Percentiles rank a stretch among this genome's conserved stretches.
phyloP scores from a whole-genome alignment of 2,113 vertebrate genomes.

The Rhinopomastus cyanomelas region DNA sequence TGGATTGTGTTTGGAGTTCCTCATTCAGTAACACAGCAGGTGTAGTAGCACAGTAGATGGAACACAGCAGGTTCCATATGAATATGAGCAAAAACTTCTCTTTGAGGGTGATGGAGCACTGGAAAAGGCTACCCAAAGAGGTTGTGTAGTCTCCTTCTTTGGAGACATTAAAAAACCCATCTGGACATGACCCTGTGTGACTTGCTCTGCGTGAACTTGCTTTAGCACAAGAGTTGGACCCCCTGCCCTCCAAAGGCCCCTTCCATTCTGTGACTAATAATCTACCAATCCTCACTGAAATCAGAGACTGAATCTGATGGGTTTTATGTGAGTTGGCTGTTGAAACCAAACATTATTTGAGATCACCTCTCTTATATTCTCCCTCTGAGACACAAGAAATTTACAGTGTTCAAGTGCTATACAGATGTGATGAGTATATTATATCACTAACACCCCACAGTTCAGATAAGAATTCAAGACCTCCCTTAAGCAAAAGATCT shows the following conservation, averaged over 20 bases:
- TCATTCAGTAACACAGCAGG: no score
- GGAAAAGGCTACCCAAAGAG: no score
- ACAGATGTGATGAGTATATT: background rate
- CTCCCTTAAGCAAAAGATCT: background rate
- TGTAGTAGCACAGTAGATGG: background rate
- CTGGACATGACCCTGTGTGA: no score
- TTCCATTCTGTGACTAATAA: background rate
- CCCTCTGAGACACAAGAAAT: background rate
- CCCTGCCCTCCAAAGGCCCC: no score
- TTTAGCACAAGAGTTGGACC: no score
- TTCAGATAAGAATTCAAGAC: background rate
- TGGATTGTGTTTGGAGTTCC: background rate
- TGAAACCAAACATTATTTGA: background rate
- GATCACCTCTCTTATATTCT: background rate
- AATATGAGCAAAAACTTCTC: no score
- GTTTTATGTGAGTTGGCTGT: background rate
- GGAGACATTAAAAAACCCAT: no score
- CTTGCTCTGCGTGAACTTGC: no score
- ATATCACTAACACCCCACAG: background rate
- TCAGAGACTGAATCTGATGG: background rate
- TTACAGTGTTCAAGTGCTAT: background rate
- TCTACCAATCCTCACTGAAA: background rate
- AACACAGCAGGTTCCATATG: no score
- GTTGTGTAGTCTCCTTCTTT: no score
- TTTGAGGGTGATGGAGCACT: no score